These are phyloP conservation scores for Apeira syringaria DNA, from an alignment of 2,888 invertebrate species.

Conservation along the genomic window DNA sequence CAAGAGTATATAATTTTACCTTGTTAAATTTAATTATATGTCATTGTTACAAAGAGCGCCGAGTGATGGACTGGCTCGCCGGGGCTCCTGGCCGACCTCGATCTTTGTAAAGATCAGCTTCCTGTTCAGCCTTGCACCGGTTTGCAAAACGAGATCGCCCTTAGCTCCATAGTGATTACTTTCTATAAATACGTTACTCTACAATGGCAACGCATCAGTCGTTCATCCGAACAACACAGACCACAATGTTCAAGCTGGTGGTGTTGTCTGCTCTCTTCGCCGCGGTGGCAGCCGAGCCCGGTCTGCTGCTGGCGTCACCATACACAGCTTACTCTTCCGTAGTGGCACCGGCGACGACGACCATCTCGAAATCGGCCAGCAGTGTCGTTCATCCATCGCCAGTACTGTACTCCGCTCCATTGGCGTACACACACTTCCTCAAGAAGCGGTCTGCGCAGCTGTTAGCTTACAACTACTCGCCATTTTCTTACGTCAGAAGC, in stretches of 20 bases:
- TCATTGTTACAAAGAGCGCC: slow-evolving; percentile 32
- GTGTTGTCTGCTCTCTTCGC: slow-evolving; percentile 85
- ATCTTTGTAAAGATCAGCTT: slow-evolving; percentile 67
- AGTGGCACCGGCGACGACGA: slow-evolving; percentile 56
- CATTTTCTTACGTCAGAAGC: slow-evolving; percentile 33
- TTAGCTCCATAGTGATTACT: slow-evolving; percentile 55
- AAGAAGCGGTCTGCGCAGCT: slow-evolving; percentile 45
- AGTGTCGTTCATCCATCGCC: slow-evolving; percentile 72
- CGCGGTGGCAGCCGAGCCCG: slow-evolving; percentile 73
- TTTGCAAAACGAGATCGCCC: slow-evolving; percentile 66
- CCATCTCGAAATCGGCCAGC: slow-evolving; percentile 64
- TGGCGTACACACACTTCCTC: slow-evolving; percentile 54
- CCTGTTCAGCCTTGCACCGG: slow-evolving; percentile 69
- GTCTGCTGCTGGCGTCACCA: slow-evolving; percentile 32
- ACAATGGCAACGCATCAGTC: slow-evolving; percentile 58
- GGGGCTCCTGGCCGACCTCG: slow-evolving; percentile 58
- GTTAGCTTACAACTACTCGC: slow-evolving; percentile 32
- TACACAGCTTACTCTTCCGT: slow-evolving; percentile 46
- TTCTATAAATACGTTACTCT: slow-evolving; percentile 64
- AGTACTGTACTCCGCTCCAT: slow-evolving; percentile 49
- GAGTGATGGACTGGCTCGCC: slow-evolving; percentile 54
- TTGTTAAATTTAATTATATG: slow-evolving; percentile 12
- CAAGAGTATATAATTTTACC: slow-evolving; percentile 1
- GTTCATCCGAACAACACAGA: slow-evolving; percentile 67
- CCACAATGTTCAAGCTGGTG: slow-evolving; percentile 79